Percentiles rank a stretch among this genome's conserved stretches.
phyloP scores from a whole-genome alignment of 2,113 vertebrate species.

The Nanorana parkeri region DNA sequence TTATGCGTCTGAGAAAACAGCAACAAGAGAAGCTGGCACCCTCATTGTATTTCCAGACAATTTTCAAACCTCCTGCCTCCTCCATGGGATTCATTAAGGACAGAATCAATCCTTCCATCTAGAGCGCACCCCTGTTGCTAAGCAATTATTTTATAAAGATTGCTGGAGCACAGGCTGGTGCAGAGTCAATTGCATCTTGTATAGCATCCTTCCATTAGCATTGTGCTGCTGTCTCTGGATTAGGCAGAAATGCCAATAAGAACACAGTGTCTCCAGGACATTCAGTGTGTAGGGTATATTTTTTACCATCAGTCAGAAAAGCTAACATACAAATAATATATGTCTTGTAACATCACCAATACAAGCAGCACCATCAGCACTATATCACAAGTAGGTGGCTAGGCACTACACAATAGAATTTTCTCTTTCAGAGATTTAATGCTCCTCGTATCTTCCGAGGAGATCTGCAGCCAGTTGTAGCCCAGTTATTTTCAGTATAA shows the following conservation, averaged over 20 bases:
- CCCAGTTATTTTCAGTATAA: background rate
- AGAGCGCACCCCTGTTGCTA: slow-evolving; percentile 51
- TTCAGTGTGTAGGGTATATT: slow-evolving; percentile 4
- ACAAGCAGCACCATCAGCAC: background rate
- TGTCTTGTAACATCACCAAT: background rate
- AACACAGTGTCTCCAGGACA: background rate
- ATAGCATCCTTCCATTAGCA: slow-evolving; percentile 47
- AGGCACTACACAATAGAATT: background rate
- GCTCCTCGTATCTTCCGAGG: background rate
- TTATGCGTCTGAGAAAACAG: slow-evolving; percentile 32
- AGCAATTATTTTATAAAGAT: slow-evolving; percentile 55
- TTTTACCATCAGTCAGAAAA: background rate
- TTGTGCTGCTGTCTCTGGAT: slow-evolving; percentile 34
- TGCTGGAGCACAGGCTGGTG: slow-evolving; percentile 40
- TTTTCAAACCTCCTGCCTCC: slow-evolving; percentile 48
- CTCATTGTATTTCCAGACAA: slow-evolving; percentile 39
- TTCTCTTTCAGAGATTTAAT: background rate
- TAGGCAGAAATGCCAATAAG: slow-evolving; percentile 32
- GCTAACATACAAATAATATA: slow-evolving; percentile 3
- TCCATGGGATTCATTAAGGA: slow-evolving; percentile 52
- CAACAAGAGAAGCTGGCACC: slow-evolving; percentile 36
- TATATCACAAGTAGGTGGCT: background rate
- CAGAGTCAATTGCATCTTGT: slow-evolving; percentile 36
- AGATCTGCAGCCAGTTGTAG: background rate
- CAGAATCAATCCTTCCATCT: slow-evolving; percentile 48